phyloP scores from a whole-genome alignment of 2,888 invertebrate species.

The Entomobrya multifasciata region DNA sequence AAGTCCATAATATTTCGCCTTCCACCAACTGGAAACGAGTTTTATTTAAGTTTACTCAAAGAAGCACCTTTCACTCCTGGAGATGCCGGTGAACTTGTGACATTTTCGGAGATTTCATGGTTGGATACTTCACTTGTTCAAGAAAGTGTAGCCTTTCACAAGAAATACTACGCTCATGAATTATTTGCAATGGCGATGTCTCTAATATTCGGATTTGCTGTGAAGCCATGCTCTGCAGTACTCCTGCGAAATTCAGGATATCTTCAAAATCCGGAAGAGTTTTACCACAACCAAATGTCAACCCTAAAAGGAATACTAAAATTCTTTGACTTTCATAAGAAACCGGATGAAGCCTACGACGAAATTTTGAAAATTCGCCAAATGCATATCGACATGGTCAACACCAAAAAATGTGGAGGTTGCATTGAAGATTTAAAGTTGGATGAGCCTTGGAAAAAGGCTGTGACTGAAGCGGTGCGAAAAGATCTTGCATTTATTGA shows the following conservation, averaged over 20 bases:
- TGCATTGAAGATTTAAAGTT: constrained; percentile 29
- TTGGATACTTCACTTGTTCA: constrained; percentile 64
- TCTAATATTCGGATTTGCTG: constrained; percentile 72
- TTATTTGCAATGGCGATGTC: constrained; percentile 69
- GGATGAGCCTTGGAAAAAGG: constrained; percentile 63
- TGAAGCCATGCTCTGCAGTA: constrained; percentile 70
- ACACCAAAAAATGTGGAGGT: constrained; percentile 13
- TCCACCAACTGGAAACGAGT: neutral
- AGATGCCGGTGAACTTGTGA: constrained; percentile 49
- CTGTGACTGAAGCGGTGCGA: constrained; percentile 65
- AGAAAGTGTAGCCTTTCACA: constrained; percentile 62
- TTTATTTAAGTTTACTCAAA: constrained; percentile 65
- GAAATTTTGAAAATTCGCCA: constrained; percentile 55
- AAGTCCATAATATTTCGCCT: neutral
- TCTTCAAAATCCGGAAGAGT: constrained; percentile 80
- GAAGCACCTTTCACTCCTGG: constrained; percentile 73
- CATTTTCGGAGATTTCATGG: constrained; percentile 72
- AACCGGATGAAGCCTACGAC: constrained; percentile 41
- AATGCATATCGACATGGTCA: constrained; percentile 64
- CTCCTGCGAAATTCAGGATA: constrained; percentile 76
- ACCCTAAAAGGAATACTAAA: constrained; percentile 81
- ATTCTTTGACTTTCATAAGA: constrained; percentile 81
- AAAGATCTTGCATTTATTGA: constrained; percentile 71
- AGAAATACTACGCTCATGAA: constrained; percentile 59
- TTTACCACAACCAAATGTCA: constrained; percentile 80